Evolutionary conservation across 2,113 vertebrate genomes (phyloP).

Genomic region (Polyodon spathula): DNA sequence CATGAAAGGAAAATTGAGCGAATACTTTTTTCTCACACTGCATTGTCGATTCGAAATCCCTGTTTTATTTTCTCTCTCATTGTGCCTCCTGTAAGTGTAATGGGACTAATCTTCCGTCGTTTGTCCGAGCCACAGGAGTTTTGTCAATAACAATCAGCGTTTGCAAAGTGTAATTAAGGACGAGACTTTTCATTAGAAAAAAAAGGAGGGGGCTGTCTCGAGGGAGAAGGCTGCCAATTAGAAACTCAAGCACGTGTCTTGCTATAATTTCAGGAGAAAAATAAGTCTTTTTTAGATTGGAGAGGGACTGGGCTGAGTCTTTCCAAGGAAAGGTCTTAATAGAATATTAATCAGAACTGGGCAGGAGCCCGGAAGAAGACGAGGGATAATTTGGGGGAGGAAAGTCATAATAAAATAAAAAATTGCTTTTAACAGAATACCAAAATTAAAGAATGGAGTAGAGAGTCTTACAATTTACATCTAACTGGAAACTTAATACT

Average conservation of each 20-base stretch:
- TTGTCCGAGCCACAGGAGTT: slow-evolving; percentile 77
- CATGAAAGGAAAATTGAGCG: slow-evolving; percentile 41
- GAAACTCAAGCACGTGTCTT: slow-evolving; percentile 73
- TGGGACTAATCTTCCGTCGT: slow-evolving; percentile 73
- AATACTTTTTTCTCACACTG: slow-evolving; percentile 39
- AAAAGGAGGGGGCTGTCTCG: slow-evolving; percentile 63
- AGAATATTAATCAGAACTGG: slow-evolving; percentile 68
- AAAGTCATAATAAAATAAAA: slow-evolving; percentile 15
- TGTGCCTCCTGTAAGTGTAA: slow-evolving; percentile 71
- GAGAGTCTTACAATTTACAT: slow-evolving; percentile 43
- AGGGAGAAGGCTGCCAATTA: slow-evolving; percentile 67
- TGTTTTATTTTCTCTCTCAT: slow-evolving; percentile 60
- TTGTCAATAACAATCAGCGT: slow-evolving; percentile 80
- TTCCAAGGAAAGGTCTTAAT: slow-evolving; percentile 59
- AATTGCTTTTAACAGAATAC: slow-evolving; percentile 15
- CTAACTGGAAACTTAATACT: slow-evolving; percentile 41
- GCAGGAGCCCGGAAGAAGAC: slow-evolving; percentile 39
- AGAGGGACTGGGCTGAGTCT: slow-evolving; percentile 65
- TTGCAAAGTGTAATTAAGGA: slow-evolving; percentile 79
- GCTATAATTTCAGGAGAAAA: slow-evolving; percentile 66
- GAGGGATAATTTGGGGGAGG: slow-evolving; percentile 15
- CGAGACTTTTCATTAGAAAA: slow-evolving; percentile 74
- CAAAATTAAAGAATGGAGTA: slow-evolving; percentile 37
- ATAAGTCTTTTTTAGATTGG: slow-evolving; percentile 66
- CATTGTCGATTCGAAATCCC: too few species aligned